Evolutionary conservation across 1,140 invertebrate genomes (phyloP).

Genomic region (Bombus waltoni): DNA sequence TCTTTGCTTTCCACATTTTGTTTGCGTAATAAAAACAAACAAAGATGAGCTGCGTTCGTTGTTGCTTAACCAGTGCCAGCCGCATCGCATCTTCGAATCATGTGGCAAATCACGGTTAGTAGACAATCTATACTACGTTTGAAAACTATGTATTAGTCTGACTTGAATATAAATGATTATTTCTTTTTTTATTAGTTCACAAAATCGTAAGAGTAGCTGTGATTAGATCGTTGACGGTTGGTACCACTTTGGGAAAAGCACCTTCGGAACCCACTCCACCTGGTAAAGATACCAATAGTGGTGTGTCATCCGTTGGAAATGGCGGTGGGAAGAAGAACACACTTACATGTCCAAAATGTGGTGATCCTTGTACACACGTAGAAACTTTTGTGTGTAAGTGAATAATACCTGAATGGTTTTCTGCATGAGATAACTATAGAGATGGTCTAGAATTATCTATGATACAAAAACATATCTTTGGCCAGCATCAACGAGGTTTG

Average conservation of each 20-base stretch:
- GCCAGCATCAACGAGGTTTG: constrained; percentile 93
- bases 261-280: constrained; percentile 79
- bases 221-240: constrained; percentile 72
- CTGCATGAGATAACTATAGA: constrained; percentile 3
- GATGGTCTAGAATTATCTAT: neutral
- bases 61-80: constrained; percentile 78
- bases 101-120: constrained; percentile 78
- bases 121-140: constrained; percentile 12
- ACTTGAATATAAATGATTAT: neutral
- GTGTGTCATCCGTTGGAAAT: constrained; percentile 70
- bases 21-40: neutral
- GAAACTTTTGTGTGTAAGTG: constrained; percentile 97
- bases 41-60: constrained; percentile 80
- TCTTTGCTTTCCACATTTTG: neutral
- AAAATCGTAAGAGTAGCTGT: constrained; percentile 79
- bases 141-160: neutral
- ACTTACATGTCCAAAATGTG: constrained; percentile 96
- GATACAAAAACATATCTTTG: constrained; percentile 14
- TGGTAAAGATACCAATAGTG: constrained; percentile 67
- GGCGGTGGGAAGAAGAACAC: constrained; percentile 86
- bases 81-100: constrained; percentile 79
- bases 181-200: constrained; percentile 67
- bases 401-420: neutral
- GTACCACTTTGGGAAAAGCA: constrained; percentile 72
- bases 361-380: constrained; percentile 97